Conservation (phyloP, 1,140 invertebrate species). For the Hydropsyche tenuis region DNA sequence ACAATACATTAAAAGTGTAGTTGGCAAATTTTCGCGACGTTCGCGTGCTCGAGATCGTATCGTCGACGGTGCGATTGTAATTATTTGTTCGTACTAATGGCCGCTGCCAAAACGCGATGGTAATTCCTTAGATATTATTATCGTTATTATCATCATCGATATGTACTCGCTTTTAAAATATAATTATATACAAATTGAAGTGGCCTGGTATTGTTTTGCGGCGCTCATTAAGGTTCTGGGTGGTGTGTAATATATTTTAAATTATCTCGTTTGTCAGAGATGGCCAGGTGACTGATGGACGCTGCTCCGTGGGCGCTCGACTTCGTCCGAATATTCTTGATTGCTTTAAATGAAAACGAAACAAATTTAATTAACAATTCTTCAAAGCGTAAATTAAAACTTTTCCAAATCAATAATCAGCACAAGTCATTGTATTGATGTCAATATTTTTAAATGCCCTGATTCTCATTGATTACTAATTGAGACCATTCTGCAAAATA, state of each 20-base stretch:
- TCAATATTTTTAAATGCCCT: no score
- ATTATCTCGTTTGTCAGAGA: slow-evolving; percentile 41
- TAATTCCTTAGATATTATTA: background rate
- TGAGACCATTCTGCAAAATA: no score
- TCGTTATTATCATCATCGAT: background rate
- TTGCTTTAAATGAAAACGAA: no score
- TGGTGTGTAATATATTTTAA: slow-evolving; percentile 33
- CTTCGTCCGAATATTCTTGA: background rate
- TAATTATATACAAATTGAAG: no score
- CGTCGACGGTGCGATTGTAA: slow-evolving; percentile 1
- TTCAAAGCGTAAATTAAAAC: no score
- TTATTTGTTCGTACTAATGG: slow-evolving; percentile 15
- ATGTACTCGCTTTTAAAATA: background rate
- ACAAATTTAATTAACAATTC: no score
- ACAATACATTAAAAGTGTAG: no score
- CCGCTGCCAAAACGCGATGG: slow-evolving; percentile 8
- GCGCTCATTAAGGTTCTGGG: slow-evolving; percentile 8
- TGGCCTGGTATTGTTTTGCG: slow-evolving; percentile 2
- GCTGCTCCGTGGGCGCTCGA: slow-evolving; percentile 1
- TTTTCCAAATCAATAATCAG: no score
- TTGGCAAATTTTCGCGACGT: slow-evolving; percentile 5
- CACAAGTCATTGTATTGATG: no score
- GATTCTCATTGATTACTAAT: no score
- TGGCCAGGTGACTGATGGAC: slow-evolving; percentile 18
- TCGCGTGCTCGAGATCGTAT: slow-evolving; percentile 10